A percentile compares a stretch with the other conserved stretches of the same genome.
Evolutionary conservation across 2,113 vertebrate species (phyloP).

Genomic region (Pedionomus torquatus): DNA sequence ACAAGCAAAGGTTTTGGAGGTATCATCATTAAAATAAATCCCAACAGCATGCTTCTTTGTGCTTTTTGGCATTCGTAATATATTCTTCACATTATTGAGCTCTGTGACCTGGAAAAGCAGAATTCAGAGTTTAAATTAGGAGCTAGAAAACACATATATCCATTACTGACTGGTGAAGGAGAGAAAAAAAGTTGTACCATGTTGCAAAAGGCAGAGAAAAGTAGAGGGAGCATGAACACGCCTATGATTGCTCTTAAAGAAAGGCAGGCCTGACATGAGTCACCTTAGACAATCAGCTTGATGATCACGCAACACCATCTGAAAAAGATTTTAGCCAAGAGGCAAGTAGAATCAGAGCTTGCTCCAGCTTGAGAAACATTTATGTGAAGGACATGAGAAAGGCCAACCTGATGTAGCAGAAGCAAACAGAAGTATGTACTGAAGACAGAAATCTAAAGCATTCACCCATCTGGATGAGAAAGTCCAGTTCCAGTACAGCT

Average conservation of each 20-base stretch:
- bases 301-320: neutral
- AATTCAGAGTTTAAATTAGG: neutral
- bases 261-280: neutral
- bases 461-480: neutral
- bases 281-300: neutral
- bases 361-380: neutral
- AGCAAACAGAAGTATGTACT: neutral
- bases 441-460: neutral
- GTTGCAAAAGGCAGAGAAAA: neutral
- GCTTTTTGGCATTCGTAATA: conserved; percentile 77
- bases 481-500: neutral
- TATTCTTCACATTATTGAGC: conserved; percentile 79
- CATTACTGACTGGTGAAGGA: neutral
- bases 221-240: neutral
- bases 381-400: neutral
- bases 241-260: neutral
- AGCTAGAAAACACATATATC: neutral
- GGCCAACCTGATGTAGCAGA: neutral
- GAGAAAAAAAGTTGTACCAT: neutral
- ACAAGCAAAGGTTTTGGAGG: conserved; percentile 83
- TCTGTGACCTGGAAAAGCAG: conserved; percentile 80
- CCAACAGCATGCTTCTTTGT: conserved; percentile 83
- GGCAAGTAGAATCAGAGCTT: neutral
- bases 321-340: neutral
- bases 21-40: conserved; percentile 81